Base-by-base conservation (phyloP, 2,797 vertebrate genomes). In the Streptopelia turtur region DNA sequence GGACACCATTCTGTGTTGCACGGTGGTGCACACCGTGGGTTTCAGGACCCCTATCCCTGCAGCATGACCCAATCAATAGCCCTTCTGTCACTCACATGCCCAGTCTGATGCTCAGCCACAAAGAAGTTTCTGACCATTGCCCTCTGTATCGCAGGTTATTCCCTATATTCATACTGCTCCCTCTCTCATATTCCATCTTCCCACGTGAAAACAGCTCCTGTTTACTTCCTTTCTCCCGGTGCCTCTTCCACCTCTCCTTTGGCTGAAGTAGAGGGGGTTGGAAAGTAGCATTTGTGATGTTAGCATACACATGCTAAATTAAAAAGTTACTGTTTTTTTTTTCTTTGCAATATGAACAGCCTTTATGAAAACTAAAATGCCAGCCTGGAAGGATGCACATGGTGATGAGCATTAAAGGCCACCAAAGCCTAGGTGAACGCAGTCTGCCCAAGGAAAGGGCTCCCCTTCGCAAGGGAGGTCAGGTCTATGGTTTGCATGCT, bases 21-120 rank as follows among this genome's bases (percentile, higher is more conserved):
- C 27, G 3, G 16, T n/a, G 17, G 3, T 41, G 9, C 50, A 53
- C 15, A 31, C 0, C 0, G 31, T 0, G 0, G 10, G 14, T 25
- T 70, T 76, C 33, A 76, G 72, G 35, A 30, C 6, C 35, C 14
- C 22, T 3, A 1, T n/a, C 28, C 18, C n/a, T 37, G 43, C 17
- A 69, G 37, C 16, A n/a, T 7, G 4, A 45, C 37, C 9, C 59
- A 82, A 8, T 15, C 70, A 71, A 23, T 6, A 35, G 2, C 8
- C 13, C 4, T 47, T 11, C 6, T 28, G 0, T 66, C 5, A 0
- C 15, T 63, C 10, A 11, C 3, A 5, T 41, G 53, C 12, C 17
- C 15, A 6, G 5, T 41, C 6, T 60, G 17, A 22, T 41, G 10
- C 13, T 69, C 39, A 70, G 56, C 23, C 24, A 70, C 28, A 68